A percentile compares a stretch with the other conserved stretches of the same genome.
phyloP scores from a whole-genome alignment of 2,888 invertebrate genomes.

The Belgica antarctica region DNA sequence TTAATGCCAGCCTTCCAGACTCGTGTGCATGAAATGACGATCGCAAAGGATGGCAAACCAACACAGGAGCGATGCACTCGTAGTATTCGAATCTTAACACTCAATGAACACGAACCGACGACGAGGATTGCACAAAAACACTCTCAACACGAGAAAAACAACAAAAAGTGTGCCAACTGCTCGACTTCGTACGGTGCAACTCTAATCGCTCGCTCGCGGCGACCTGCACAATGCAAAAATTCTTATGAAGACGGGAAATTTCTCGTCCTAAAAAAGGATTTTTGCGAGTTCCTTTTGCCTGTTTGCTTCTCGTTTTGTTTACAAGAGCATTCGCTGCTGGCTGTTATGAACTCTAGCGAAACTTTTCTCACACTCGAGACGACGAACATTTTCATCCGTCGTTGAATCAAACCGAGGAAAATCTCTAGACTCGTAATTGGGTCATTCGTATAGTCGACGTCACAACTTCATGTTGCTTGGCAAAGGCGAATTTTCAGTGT shows the following conservation, averaged over 20 bases:
- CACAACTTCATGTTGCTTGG: slow-evolving; percentile 39
- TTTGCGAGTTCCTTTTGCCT: not conserved
- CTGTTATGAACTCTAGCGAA: too few relatives aligned
- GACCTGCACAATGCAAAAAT: slow-evolving; percentile 44
- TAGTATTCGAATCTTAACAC: not conserved
- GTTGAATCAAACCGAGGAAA: too few relatives aligned
- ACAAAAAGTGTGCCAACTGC: slow-evolving; percentile 42
- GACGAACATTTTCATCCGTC: slow-evolving; percentile 1
- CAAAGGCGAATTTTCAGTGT: slow-evolving; percentile 27
- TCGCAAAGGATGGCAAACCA: not conserved
- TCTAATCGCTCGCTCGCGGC: slow-evolving; percentile 29
- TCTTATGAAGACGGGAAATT: too few relatives aligned
- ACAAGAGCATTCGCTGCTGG: too few relatives aligned
- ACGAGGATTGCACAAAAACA: slow-evolving; percentile 20
- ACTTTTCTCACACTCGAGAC: not conserved
- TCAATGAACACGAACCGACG: slow-evolving; percentile 13
- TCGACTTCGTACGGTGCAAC: slow-evolving; percentile 21
- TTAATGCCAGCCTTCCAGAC: slow-evolving; percentile 9
- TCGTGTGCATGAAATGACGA: not conserved
- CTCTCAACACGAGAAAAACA: slow-evolving; percentile 28
- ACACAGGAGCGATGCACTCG: slow-evolving; percentile 3
- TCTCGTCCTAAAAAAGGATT: slow-evolving; percentile 18
- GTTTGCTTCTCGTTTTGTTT: not conserved
- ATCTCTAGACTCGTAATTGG: slow-evolving; percentile 24
- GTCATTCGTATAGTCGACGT: slow-evolving; percentile 31